Percentiles rank a stretch among this genome's conserved stretches.
These are phyloP conservation scores for Stramonita haemastoma DNA, from an alignment of 2,888 invertebrate species.

Conservation along the genomic window DNA sequence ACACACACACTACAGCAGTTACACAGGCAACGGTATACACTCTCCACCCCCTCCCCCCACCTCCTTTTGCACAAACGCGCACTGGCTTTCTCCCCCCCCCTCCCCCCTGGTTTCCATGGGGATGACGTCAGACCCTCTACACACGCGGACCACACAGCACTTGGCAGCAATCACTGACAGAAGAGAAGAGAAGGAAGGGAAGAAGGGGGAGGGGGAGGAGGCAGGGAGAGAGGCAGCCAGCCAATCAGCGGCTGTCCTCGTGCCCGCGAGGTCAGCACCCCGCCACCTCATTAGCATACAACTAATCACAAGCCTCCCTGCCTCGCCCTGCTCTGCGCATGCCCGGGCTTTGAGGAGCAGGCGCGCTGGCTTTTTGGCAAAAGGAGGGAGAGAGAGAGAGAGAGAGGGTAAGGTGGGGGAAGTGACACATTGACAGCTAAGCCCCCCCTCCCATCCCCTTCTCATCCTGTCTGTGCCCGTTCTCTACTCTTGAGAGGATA, in stretches of 20 bases:
- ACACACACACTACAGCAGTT: too few relatives aligned
- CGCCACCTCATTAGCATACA: conserved; percentile 24
- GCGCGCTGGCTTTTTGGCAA: too few relatives aligned
- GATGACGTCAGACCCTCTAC: not conserved
- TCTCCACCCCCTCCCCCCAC: not conserved
- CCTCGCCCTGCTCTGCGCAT: not conserved
- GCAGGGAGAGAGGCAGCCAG: not conserved
- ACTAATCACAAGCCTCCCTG: conserved; percentile 6
- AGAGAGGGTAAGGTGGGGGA: too few relatives aligned
- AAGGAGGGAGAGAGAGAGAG: too few relatives aligned
- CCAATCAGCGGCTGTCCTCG: not conserved
- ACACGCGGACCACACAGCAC: too few relatives aligned
- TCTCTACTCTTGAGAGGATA: too few relatives aligned
- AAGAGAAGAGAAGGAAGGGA: not conserved
- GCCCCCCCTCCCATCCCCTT: too few relatives aligned
- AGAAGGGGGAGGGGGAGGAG: not conserved
- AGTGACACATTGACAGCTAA: too few relatives aligned
- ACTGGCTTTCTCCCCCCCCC: not conserved
- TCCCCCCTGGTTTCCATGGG: not conserved
- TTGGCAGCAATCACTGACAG: not conserved
- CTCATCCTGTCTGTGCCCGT: too few relatives aligned
- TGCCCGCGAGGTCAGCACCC: conserved; percentile 1
- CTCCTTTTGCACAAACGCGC: not conserved
- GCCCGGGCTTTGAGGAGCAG: not conserved
- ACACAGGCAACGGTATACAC: not conserved